Evolutionary conservation across 92 coral and sea anemone species (phyloP).

Genomic region (Porites evermanni): DNA sequence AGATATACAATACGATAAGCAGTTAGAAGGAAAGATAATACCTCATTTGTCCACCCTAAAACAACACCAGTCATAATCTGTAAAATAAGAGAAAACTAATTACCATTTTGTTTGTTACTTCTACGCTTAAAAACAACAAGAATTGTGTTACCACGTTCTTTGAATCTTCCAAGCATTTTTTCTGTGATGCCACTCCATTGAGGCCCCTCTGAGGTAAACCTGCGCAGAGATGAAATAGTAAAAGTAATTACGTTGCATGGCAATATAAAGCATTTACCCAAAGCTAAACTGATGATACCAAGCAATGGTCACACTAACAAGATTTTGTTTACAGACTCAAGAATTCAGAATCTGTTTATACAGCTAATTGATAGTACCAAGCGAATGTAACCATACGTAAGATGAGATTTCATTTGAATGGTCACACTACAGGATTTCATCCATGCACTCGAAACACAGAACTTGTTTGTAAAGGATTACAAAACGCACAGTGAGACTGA

Average conservation of each 20-base stretch:
- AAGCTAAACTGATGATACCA: not conserved
- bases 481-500: too few relatives aligned
- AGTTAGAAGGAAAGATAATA: not conserved
- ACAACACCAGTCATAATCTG: constrained; percentile 30
- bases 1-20: not conserved
- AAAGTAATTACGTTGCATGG: not conserved
- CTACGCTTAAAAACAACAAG: too few relatives aligned
- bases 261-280: not conserved
- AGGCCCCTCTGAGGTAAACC: constrained; percentile 18
- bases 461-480: too few relatives aligned
- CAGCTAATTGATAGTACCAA: too few relatives aligned
- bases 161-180: constrained; percentile 32
- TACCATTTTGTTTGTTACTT: too few relatives aligned
- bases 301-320: not conserved
- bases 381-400: too few relatives aligned
- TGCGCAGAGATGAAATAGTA: not conserved
- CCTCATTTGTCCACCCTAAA: constrained; percentile 71
- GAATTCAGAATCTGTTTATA: too few relatives aligned
- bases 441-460: too few relatives aligned
- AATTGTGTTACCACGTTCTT: not conserved
- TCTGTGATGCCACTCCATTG: constrained; percentile 23
- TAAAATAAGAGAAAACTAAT: not conserved
- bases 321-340: too few relatives aligned
- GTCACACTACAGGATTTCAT: too few relatives aligned
- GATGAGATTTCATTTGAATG: too few relatives aligned